Base-by-base conservation (phyloP, 2,797 vertebrate species). In the Mormyrops attenuatus region DNA sequence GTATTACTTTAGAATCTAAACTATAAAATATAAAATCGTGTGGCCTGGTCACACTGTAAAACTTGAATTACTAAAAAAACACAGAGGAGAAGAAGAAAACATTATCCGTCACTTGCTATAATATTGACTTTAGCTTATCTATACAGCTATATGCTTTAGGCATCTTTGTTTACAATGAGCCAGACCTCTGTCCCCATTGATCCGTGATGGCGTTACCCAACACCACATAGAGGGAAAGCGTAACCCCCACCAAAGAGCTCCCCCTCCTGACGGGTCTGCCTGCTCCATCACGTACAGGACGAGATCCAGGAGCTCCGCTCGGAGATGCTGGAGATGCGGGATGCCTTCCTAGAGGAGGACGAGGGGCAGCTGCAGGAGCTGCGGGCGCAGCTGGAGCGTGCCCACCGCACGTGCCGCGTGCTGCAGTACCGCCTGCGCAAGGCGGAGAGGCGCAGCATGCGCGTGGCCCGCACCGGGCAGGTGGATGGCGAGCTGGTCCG, bases 291-390 rank as follows among this genome's bases (percentile, higher is more conserved):
- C 34, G 0, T 3, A n/a, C 94, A 99, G 99, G 98, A 99, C 84
- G 99, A 99, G 94, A 95, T 99, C 3, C 98, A 99, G 93, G 99
- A 99, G 95, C 95, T 99, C 73, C 97, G 97, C 0, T 98, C 98
- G 0, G 99, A 99, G 95, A 99, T 99, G 97, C 95, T 98, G 95
- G 99, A 99, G 94, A 98, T 99, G 97, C 95, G 98, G 0, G 98
- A 99, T 2, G 95, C 98, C 91, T 99, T 98, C 94, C 97, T 99
- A 96, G 98, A 99, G 94, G 99, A 99, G 94, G 98, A 99, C 0
- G 96, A 97, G 20, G 98, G 97, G 93, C 98, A 98, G 95, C 94
- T 99, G 90, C 99, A 99, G 95, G 97, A 98, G 90, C 96, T 99
- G 90, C 95, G 97, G 82, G 96, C 97, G 94, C 98, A 99, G 95